Evolutionary conservation across 2,888 invertebrate genomes (phyloP), one percentile per base, ranked within the genome.

Genomic region (Lepidochrysops patricia): DNA sequence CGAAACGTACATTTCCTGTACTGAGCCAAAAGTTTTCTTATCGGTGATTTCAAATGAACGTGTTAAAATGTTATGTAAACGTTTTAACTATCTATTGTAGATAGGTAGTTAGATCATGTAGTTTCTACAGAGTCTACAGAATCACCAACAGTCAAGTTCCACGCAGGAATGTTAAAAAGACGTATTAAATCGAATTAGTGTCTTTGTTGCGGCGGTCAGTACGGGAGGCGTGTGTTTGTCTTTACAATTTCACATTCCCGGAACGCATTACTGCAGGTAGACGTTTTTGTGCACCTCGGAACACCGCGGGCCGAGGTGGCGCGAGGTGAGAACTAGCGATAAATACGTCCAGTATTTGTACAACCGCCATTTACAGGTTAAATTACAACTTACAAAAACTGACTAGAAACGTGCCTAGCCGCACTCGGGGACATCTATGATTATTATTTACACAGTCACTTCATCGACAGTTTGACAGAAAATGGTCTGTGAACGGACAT

Each of bases 181-280:
- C 43, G 43, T 43, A 43, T 43, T 43, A 43, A 23, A 43, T 43
- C 43, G 43, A 43, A 43, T 43, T 43, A 43, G 43, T 12, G 43
- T 23, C 43, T 29, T 29, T 29, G 29, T 29, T 2, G 7, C 43
- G 23, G 19, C 43, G 43, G 43, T 19, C 43, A 43, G 43, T 19
- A 43, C 43, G 19, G 43, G 43, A 43, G 43, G 43, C 12, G 43
- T 43, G 29, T 84, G 72, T 84, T 84, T 84, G 77, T 75, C 72
- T 81, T 83, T 75, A 82, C 79, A 82, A 85, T 84, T 80, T 79
- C 75, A 80, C 76, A 72, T 86, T 87, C 86, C 77, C 60, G 69
- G 85, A 86, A 86, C 76, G 76, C 70, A 73, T 72, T 69, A 70
- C 70, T 71, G 73, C 84, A 84, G 85, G 86, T 86, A 84, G 76